Conservation (phyloP, 2,113 vertebrate species). For the Lontra canadensis region DNA sequence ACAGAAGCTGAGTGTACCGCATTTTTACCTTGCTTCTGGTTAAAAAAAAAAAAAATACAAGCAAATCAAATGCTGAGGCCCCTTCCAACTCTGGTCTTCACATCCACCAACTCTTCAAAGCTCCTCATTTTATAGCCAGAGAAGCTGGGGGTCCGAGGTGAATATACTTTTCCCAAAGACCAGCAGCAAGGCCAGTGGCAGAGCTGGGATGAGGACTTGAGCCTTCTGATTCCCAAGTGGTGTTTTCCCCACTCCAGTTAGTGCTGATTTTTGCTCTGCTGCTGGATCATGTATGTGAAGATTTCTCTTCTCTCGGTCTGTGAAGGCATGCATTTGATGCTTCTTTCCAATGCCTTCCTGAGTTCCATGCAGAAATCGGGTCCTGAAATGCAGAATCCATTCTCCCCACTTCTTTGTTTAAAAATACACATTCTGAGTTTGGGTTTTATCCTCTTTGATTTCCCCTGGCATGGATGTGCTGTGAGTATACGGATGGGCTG, state of each 20-base stretch:
- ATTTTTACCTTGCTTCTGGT: background rate
- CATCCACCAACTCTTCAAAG: background rate
- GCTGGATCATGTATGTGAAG: background rate
- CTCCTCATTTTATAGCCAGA: background rate
- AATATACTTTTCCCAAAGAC: background rate
- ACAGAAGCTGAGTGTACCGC: background rate
- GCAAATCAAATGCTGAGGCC: background rate
- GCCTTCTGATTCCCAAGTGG: background rate
- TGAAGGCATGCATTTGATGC: background rate
- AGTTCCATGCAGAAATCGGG: background rate
- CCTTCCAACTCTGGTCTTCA: background rate
- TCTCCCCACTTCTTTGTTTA: background rate
- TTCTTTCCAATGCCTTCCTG: background rate
- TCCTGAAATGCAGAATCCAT: background rate
- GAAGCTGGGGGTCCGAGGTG: background rate
- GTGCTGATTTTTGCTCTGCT: background rate
- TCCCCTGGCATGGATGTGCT: background rate
- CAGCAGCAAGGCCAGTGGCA: no score
- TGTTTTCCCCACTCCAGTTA: background rate
- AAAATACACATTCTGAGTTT: background rate
- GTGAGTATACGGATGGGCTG: background rate
- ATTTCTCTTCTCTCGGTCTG: background rate
- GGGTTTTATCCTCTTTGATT: background rate
- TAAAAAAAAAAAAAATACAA: background rate
- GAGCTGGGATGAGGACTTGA: background rate